Evolutionary conservation across 2,113 vertebrate species (phyloP).

Genomic region (Syngnathus scovelli): DNA sequence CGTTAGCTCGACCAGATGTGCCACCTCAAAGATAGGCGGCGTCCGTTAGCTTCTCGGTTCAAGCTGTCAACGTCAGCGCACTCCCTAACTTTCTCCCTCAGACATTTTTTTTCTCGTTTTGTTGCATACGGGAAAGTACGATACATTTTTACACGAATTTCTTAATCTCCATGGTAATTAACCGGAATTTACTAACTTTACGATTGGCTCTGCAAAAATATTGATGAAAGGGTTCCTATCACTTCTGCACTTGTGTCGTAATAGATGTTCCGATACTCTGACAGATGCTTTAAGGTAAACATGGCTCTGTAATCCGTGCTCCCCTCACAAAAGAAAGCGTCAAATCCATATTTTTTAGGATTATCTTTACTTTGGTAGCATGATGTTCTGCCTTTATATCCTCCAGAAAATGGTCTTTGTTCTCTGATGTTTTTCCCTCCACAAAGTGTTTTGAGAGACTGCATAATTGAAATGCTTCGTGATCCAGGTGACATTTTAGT

Average conservation of each 20-base stretch:
- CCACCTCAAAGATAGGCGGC: constrained; percentile 55
- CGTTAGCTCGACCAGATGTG: constrained; percentile 52
- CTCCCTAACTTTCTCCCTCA: not conserved
- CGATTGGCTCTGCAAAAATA: not conserved
- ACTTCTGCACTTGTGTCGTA: not conserved
- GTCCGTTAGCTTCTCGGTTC: not conserved
- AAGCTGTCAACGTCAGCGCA: not conserved
- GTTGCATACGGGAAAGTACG: not conserved
- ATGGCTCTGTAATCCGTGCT: no score
- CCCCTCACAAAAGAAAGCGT: not conserved
- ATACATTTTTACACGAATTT: not conserved
- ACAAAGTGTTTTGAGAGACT: not conserved
- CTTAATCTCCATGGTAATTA: not conserved
- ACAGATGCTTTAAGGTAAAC: no score
- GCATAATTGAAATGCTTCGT: not conserved
- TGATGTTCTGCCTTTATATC: not conserved
- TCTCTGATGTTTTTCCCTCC: no score
- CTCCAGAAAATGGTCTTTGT: not conserved
- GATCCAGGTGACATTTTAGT: not conserved
- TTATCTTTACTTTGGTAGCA: no score
- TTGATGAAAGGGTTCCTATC: not conserved
- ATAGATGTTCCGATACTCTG: no score
- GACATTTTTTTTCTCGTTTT: not conserved
- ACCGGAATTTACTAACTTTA: not conserved
- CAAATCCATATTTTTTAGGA: not conserved